Percentiles rank a stretch among this genome's conserved stretches.
Evolutionary conservation across 1,140 invertebrate species (phyloP).

Genomic region (Dendrolimus kikuchii): DNA sequence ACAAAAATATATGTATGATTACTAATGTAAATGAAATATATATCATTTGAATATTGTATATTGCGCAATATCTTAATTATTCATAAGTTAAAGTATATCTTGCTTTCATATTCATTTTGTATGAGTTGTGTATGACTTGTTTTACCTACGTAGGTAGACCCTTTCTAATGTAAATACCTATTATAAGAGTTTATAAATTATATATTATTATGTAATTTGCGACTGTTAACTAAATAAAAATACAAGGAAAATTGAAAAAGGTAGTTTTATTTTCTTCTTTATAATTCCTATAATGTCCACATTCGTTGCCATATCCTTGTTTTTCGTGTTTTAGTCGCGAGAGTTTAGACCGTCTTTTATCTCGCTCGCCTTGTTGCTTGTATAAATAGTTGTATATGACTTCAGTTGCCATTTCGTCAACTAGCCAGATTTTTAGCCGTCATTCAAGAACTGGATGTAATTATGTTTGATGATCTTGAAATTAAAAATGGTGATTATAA

Average conservation of each 20-base stretch:
- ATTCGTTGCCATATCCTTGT: no score
- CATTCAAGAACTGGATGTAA: no score
- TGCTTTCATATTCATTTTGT: constrained; percentile 51
- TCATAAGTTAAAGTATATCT: constrained; percentile 19
- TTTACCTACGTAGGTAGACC: constrained; percentile 69
- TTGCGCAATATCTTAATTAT: background rate
- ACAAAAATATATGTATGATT: no score
- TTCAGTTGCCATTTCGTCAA: no score
- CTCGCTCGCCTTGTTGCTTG: no score
- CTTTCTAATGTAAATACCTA: constrained; percentile 66
- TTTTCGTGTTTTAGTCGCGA: no score
- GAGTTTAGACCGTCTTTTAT: no score
- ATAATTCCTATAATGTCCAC: background rate
- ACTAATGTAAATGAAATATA: no score
- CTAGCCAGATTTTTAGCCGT: no score
- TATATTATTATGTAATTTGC: constrained; percentile 46
- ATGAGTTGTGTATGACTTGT: constrained; percentile 57
- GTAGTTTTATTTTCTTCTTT: constrained; percentile 24
- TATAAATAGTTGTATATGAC: no score
- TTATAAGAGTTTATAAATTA: constrained; percentile 56
- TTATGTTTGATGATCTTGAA: no score
- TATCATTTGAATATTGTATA: background rate
- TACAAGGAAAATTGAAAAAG: constrained; percentile 28
- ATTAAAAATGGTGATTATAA: no score
- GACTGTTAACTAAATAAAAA: constrained; percentile 67